phyloP scores from a whole-genome alignment of 1,140 invertebrate species.

The Diprion similis region DNA sequence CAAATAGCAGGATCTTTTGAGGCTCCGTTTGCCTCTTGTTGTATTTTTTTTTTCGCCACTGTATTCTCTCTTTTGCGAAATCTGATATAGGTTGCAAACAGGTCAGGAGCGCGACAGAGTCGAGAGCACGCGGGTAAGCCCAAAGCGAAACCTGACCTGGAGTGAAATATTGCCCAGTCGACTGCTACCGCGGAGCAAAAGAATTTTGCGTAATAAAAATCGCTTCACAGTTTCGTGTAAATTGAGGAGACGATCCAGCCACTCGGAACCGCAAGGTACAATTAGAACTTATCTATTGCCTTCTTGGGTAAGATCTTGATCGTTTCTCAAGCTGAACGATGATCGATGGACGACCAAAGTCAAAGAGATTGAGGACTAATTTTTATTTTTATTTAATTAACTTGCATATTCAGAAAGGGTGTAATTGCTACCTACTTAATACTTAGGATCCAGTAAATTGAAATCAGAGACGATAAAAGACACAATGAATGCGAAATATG shows the following conservation, averaged over 20 bases:
- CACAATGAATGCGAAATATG: not conserved
- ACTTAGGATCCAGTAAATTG: no score
- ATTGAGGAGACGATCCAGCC: not conserved
- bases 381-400: no score
- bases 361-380: no score
- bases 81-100: not conserved
- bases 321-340: no score
- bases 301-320: no score
- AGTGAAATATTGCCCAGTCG: not conserved
- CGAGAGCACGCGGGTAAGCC: not conserved
- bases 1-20: not conserved
- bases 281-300: no score
- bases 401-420: no score
- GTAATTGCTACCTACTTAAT: no score
- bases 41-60: not conserved
- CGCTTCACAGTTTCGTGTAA: not conserved
- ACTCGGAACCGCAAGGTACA: not conserved
- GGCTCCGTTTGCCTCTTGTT: not conserved
- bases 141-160: conserved; percentile 2
- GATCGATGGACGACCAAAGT: no score
- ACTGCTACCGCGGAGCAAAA: conserved; percentile 1
- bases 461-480: not conserved
- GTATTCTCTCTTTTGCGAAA: conserved; percentile 3
- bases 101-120: not conserved
- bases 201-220: not conserved